phyloP scores from a whole-genome alignment of 2,113 vertebrate genomes.

The Corythornis vintsioides region DNA sequence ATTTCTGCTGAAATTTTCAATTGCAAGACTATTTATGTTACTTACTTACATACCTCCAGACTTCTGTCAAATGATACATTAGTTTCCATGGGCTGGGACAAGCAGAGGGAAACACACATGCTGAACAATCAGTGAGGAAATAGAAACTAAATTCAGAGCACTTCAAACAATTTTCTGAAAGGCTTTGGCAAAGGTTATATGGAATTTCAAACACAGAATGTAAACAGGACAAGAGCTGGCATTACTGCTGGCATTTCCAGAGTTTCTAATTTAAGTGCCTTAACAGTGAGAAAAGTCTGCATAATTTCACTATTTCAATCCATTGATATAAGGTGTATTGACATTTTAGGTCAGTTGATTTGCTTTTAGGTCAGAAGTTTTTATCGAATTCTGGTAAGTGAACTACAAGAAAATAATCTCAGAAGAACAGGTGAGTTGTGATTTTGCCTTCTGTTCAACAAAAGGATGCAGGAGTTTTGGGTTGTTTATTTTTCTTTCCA shows the following conservation, averaged over 20 bases:
- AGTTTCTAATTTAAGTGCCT: background rate
- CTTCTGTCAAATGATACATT: background rate
- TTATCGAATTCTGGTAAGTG: background rate
- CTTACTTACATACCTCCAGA: background rate
- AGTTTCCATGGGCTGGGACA: background rate
- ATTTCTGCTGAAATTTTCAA: too few species aligned
- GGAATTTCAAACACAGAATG: constrained; percentile 3
- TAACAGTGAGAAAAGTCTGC: background rate
- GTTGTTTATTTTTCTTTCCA: background rate
- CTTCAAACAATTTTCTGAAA: constrained; percentile 8
- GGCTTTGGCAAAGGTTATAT: constrained; percentile 49
- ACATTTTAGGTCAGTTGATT: constrained; percentile 13
- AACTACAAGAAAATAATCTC: background rate
- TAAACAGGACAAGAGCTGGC: background rate
- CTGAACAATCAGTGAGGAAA: background rate
- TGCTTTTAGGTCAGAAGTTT: background rate
- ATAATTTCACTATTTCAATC: constrained; percentile 20
- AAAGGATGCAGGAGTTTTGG: background rate
- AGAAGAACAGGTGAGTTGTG: background rate
- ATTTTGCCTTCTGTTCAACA: background rate
- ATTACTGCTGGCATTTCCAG: constrained; percentile 45
- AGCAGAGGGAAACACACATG: background rate
- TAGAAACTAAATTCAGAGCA: background rate
- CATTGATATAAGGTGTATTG: background rate
- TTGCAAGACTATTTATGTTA: too few species aligned